phyloP scores from a whole-genome alignment of 2,888 invertebrate genomes.

The Philereme vetulata region DNA sequence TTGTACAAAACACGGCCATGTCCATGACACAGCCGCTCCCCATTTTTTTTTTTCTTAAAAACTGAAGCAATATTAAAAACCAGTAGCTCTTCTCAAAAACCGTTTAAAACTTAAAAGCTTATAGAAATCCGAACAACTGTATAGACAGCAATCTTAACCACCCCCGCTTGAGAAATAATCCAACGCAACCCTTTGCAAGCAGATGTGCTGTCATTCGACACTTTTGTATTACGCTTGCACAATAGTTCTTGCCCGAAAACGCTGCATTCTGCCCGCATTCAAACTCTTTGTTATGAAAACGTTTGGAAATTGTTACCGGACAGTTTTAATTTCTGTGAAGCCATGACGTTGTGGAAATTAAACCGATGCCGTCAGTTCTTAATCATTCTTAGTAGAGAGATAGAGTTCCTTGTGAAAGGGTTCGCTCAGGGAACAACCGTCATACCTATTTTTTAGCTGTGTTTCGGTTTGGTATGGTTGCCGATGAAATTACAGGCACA shows the following conservation, averaged over 20 bases:
- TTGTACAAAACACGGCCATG: too few species aligned
- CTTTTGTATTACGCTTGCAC: conserved; percentile 84
- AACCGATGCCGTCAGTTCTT: too few species aligned
- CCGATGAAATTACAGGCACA: too few species aligned
- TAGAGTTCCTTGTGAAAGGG: too few species aligned
- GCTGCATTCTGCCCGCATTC: conserved; percentile 81
- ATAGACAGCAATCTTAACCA: conserved; percentile 79
- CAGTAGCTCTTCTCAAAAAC: conserved; percentile 49
- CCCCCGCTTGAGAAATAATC: conserved; percentile 83
- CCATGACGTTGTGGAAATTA: background rate
- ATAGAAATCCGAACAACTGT: conserved; percentile 70
- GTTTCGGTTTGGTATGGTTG: too few species aligned
- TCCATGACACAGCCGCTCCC: too few species aligned
- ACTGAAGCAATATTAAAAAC: conserved; percentile 3
- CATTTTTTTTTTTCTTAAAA: too few species aligned
- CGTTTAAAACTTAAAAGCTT: conserved; percentile 51
- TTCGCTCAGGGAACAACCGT: too few species aligned
- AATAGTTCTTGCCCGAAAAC: conserved; percentile 82
- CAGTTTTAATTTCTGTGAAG: conserved; percentile 23
- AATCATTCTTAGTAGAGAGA: too few species aligned
- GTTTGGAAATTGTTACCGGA: conserved; percentile 32
- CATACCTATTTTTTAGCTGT: too few species aligned
- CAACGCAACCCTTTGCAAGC: conserved; percentile 82
- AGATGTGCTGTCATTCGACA: conserved; percentile 84
- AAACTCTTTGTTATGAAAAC: conserved; percentile 60